These are phyloP conservation scores for Passerina amoena DNA, from an alignment of 2,113 vertebrate genomes.

Conservation along the genomic window DNA sequence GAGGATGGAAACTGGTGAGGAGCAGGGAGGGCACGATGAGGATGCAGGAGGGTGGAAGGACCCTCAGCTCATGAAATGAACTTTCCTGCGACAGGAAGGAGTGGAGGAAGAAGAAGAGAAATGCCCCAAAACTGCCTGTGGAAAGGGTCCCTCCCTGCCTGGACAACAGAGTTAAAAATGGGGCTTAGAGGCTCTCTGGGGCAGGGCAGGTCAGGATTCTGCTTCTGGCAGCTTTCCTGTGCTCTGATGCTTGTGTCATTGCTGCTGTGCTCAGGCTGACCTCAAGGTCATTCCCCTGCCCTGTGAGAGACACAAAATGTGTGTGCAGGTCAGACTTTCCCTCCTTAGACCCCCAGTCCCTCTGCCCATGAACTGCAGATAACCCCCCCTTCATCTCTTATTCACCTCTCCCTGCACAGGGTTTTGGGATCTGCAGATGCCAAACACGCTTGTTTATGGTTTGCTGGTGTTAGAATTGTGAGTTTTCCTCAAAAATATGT, in stretches of 20 bases:
- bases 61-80: fast-evolving
- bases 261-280: neutral
- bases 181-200: neutral
- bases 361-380: neutral
- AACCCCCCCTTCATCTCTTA: neutral
- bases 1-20: neutral
- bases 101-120: neutral
- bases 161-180: neutral
- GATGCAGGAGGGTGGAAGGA: neutral
- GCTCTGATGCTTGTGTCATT: neutral
- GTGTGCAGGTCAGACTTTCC: neutral
- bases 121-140: neutral
- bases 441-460: neutral
- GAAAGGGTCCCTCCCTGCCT: neutral
- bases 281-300: neutral
- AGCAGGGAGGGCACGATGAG: fast-evolving
- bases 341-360: neutral
- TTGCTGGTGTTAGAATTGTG: neutral
- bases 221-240: neutral
- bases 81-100: neutral
- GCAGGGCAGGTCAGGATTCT: neutral
- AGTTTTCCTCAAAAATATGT: neutral
- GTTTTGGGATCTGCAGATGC: neutral
- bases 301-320: neutral
- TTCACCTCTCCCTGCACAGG: neutral